Base-by-base conservation (phyloP, 2,113 vertebrate genomes). In the Camelus dromedarius region DNA sequence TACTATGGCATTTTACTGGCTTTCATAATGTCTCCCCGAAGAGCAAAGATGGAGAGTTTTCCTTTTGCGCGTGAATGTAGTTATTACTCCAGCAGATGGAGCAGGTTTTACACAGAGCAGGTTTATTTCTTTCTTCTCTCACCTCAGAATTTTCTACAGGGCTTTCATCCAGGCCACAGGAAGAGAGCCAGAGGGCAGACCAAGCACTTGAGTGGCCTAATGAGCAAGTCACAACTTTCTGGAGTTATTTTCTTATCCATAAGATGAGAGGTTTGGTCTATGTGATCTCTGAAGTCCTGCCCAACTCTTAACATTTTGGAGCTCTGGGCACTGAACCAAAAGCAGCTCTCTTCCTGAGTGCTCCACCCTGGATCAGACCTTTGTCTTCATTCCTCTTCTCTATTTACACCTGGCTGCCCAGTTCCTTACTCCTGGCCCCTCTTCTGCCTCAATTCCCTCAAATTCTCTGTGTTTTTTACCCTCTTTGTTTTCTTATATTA, bases 331-430 rank as follows among this genome's bases (percentile, higher is more conserved):
- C 32, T 42, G 35, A 38, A 16, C 54, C 3, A 22, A 81, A 95
- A 94, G 69, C 13, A 26, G 5, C 32, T 46, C 32, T 77, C 52
- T 94, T 90, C 35, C 35, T 62, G 13, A 72, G 52, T 30, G 38
- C 15, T 89, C n/a, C 52, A 66, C 70, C 46, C 90, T 88, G 54
- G 62, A 38, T 70, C 22, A 66, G 70, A 95, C 24, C 24, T 96
- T 70, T 83, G 18, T 79, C 52, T 86, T 76, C 42, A 52, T 80
- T 95, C 19, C 18, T 84, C 48, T 67, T 92, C 73, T 84, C 67
- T 93, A 11, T 75, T 82, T 80, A 46, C 15, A 79, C 8, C 32
- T 95, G 48, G 4, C 26, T 89, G 3, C 48, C 13, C 11, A 72
- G 8, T 58, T 85, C n/a, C 35, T 76, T 89, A 76, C 30, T 95